Evolutionary conservation across 2,797 vertebrate genomes (phyloP), one percentile per base, ranked within the genome.

Genomic region (Brachymystax lenok): DNA sequence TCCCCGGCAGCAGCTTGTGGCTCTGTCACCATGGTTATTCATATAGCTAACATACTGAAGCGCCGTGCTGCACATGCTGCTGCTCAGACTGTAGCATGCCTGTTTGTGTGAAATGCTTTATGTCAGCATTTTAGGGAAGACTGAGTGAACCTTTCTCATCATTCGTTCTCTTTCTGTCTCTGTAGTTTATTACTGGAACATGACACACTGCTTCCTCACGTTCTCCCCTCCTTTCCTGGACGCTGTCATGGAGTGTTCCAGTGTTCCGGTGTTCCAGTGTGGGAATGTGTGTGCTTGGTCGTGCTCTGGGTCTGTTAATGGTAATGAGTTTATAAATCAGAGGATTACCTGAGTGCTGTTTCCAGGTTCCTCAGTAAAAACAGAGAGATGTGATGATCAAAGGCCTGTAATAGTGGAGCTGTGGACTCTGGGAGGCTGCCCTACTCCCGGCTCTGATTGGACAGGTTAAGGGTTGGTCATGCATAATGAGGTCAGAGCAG

Each of bases 341-440:
- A 77, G 87, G 90, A 92, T 92, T 92, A 92, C 28, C 67, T n/a
- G 84, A 68, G 88, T 87, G 85, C 54, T 74, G 83, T 86, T 89
- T 91, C 89, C 77, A 89, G 87, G 88, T 88, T 90, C 88, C 87
- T 83, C 82, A 83, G 88, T 92, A 91, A 92, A 90, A 90, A 90
- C 87, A 88, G 87, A 83, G 77, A 79, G 87, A 90, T 90, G 88
- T 85, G 86, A 82, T 92, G 91, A 92, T 93, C 91, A 93, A 91
- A 92, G 91, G 85, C 78, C 83, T 89, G 81, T 90, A 91, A 90
- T 87, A 91, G 91, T 87, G 87, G 87, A 66, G 79, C 56, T 59
- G 56, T 19, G 56, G 56, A n/a, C 56, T 8, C 54, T 59, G 54
- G 54, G 54, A 59, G 54, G 54, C n/a, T 83, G 77, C 83, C 77